These are phyloP conservation scores for Himalopsyche tibetana DNA, from an alignment of 2,888 invertebrate species.

Conservation along the genomic window DNA sequence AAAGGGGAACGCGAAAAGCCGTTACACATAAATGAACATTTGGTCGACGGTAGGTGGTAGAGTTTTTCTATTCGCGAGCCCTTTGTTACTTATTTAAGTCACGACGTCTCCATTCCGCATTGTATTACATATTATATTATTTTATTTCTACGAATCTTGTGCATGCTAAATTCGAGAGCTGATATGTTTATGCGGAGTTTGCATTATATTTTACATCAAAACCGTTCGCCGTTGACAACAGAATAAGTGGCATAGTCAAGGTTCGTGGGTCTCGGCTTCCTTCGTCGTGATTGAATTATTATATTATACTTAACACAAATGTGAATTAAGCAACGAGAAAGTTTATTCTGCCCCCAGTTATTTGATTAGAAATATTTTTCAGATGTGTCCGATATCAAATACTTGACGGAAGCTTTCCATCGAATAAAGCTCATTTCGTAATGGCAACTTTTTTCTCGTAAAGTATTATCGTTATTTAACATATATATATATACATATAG, in stretches of 20 bases:
- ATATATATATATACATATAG: too few relatives aligned
- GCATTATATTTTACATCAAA: conserved; percentile 20
- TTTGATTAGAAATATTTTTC: too few relatives aligned
- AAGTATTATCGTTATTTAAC: too few relatives aligned
- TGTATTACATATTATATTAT: conserved; percentile 48
- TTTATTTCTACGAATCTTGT: conserved; percentile 9
- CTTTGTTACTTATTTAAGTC: conserved; percentile 59
- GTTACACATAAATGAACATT: conserved; percentile 65
- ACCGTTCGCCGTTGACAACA: conserved; percentile 9
- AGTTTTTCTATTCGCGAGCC: conserved; percentile 52
- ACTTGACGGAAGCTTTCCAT: too few relatives aligned
- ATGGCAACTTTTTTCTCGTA: too few relatives aligned
- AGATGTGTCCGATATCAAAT: too few relatives aligned
- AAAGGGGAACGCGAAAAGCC: conserved; percentile 50
- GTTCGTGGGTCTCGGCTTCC: conserved; percentile 4
- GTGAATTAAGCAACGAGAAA: neutral
- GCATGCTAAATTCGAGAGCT: conserved; percentile 28
- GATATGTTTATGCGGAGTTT: conserved; percentile 40
- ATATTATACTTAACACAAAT: neutral
- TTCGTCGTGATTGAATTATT: neutral
- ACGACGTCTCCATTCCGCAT: conserved; percentile 55
- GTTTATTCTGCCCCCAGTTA: neutral
- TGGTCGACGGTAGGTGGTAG: conserved; percentile 58
- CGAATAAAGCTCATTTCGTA: too few relatives aligned
- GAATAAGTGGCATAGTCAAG: conserved; percentile 6